Conservation (phyloP, 53 echinoderm and acorn worm genomes). For the Actinopyga echinites region DNA sequence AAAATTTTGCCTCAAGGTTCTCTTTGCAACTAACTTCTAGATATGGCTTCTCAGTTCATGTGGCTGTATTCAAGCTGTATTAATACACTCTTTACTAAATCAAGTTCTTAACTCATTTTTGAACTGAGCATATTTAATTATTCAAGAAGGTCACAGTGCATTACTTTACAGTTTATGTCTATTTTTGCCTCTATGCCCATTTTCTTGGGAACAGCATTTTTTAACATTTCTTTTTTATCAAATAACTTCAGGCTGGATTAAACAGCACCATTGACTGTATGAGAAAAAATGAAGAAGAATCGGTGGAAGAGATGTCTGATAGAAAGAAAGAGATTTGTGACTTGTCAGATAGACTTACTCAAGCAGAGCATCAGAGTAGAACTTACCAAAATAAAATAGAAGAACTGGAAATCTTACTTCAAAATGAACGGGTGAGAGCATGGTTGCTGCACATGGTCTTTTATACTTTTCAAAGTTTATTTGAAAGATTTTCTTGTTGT, state of each 20-base stretch:
- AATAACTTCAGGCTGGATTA: slow-evolving; percentile 12
- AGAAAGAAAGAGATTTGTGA: slow-evolving; percentile 4
- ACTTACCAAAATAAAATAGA: slow-evolving; percentile 6
- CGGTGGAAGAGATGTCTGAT: not conserved
- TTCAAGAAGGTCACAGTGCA: no score
- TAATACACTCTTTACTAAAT: no score
- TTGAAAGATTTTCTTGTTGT: no score
- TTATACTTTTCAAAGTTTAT: no score
- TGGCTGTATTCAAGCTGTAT: no score
- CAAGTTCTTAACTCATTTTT: no score
- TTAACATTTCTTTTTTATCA: not conserved
- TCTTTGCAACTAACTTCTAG: no score
- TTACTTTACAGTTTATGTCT: not conserved
- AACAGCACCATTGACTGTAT: not conserved
- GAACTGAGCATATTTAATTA: no score
- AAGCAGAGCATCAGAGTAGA: slow-evolving; percentile 3
- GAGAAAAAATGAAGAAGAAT: not conserved
- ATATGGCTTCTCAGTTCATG: no score
- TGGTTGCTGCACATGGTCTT: no score
- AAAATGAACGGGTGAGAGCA: not conserved
- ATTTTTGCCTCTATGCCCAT: no score
- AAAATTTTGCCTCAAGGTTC: no score
- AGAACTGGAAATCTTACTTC: slow-evolving; percentile 7
- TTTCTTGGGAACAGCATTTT: not conserved
- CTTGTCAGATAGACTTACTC: not conserved